Conservation (phyloP, 2,888 invertebrate species). For the Neoitamus cyanurus region DNA sequence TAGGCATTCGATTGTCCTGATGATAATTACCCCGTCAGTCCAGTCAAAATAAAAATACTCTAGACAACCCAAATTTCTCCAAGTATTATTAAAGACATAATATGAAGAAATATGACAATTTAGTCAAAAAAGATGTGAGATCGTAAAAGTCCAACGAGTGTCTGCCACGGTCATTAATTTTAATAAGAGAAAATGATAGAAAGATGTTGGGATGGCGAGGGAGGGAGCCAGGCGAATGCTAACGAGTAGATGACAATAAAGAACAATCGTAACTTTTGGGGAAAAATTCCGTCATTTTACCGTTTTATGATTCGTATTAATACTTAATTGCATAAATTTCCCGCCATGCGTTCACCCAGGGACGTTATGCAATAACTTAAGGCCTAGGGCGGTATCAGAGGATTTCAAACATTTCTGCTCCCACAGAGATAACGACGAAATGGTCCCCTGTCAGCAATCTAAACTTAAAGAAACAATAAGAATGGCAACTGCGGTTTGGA, state of each 20-base stretch:
- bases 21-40: too few relatives aligned
- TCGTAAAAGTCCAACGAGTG: slow-evolving; percentile 27
- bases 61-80: not conserved
- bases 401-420: slow-evolving; percentile 23
- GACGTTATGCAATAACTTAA: not conserved
- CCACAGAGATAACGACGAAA: slow-evolving; percentile 22
- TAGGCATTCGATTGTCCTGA: too few relatives aligned
- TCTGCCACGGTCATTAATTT: slow-evolving; percentile 44
- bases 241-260: slow-evolving; percentile 40
- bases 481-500: not conserved
- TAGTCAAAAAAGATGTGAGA: not conserved
- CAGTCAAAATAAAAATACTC: not conserved
- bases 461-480: slow-evolving; percentile 42
- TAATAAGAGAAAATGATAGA: slow-evolving; percentile 35
- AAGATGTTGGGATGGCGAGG: not conserved
- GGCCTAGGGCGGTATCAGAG: not conserved
- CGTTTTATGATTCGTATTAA: slow-evolving; percentile 46
- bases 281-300: slow-evolving; percentile 26
- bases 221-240: slow-evolving; percentile 5
- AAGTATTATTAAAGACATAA: not conserved
- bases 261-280: slow-evolving; percentile 36
- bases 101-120: not conserved
- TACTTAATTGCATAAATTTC: slow-evolving; percentile 48
- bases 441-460: not conserved
- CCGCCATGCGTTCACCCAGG: slow-evolving; percentile 9